Conservation (phyloP, 2,797 vertebrate species). For the Valencia hispanica region DNA sequence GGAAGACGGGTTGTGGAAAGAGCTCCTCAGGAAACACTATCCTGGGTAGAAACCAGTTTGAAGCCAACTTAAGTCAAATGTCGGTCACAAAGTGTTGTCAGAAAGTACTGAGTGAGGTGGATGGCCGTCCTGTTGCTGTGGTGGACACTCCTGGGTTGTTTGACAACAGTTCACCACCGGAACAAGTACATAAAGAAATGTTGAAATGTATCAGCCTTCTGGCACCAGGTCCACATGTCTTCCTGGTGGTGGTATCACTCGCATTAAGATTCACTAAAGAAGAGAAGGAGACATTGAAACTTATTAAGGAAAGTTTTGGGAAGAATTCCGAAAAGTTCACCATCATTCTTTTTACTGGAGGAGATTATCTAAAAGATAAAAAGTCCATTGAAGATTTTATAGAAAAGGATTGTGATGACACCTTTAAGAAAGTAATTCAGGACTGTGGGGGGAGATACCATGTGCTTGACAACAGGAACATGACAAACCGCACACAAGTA, state of each 20-base stretch:
- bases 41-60: background rate
- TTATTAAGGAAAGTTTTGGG: too few relatives aligned
- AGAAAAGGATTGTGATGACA: fast-evolving
- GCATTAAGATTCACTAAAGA: conserved; percentile 41
- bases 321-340: too few relatives aligned
- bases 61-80: background rate
- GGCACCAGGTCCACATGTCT: conserved; percentile 57
- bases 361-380: too few relatives aligned
- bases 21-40: conserved; percentile 57
- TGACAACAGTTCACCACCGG: conserved; percentile 23
- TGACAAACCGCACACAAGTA: background rate
- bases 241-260: conserved; percentile 47
- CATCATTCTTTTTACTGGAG: too few relatives aligned
- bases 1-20: conserved; percentile 58
- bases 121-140: conserved; percentile 8
- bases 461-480: background rate
- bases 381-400: conserved; percentile 10
- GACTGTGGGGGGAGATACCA: conserved; percentile 38
- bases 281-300: too few relatives aligned
- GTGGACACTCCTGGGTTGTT: conserved; percentile 60
- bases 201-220: conserved; percentile 50
- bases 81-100: conserved; percentile 39
- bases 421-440: conserved; percentile 11
- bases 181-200: conserved; percentile 35
- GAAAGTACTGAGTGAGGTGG: conserved; percentile 25